A percentile compares a stretch with the other conserved stretches of the same genome.
These are phyloP conservation scores for Athrips mouffetella DNA, from an alignment of 2,888 invertebrate species.

Conservation along the genomic window DNA sequence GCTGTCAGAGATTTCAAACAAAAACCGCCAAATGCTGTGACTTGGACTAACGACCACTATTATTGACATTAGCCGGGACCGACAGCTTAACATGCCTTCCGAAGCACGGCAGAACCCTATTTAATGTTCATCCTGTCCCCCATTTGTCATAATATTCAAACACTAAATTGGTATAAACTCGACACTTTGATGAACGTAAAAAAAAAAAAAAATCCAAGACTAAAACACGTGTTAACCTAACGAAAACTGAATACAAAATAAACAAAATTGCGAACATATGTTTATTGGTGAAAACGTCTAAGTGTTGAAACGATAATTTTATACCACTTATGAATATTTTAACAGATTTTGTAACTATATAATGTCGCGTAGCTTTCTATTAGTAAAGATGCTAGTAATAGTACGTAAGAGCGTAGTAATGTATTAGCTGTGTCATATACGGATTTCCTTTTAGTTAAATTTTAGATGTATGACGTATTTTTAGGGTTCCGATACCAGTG, in stretches of 20 bases:
- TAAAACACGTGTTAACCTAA: not conserved
- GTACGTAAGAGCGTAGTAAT: not conserved
- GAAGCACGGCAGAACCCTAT: no score
- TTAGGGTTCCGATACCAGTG: no score
- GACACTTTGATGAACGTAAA: not conserved
- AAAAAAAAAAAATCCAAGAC: not conserved
- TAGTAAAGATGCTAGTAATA: not conserved
- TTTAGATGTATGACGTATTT: no score
- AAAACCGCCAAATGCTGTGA: no score
- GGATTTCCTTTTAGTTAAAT: no score
- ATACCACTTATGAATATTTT: constrained; percentile 13
- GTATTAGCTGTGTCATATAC: not conserved
- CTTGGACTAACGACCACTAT: no score
- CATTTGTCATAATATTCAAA: no score
- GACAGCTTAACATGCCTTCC: no score
- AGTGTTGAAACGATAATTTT: constrained; percentile 13
- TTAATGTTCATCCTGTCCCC: no score
- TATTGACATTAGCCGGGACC: no score
- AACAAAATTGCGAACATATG: constrained; percentile 2
- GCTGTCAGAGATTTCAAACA: no score
- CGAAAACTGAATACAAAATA: not conserved
- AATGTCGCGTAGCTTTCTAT: not conserved
- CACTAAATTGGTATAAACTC: not conserved
- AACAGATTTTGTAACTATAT: constrained; percentile 5
- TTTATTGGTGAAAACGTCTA: constrained; percentile 12